Evolutionary conservation across 2,797 vertebrate genomes (phyloP).

Genomic region (Tragelaphus oryx): DNA sequence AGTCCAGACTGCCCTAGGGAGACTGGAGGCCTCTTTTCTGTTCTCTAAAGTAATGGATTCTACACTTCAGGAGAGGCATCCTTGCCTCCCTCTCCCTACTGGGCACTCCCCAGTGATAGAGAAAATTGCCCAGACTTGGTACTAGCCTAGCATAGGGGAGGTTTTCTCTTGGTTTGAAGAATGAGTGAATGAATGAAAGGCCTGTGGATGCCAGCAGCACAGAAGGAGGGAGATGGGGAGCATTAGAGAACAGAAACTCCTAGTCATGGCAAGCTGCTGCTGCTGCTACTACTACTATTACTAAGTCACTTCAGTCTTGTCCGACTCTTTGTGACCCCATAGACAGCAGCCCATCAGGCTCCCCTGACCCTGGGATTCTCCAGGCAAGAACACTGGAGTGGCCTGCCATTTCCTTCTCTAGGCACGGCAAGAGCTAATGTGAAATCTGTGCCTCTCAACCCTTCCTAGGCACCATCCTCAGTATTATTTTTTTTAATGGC

Average conservation of each 20-base stretch:
- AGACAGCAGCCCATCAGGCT: too few species aligned
- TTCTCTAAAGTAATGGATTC: background rate
- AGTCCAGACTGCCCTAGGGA: background rate
- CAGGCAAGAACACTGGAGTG: too few species aligned
- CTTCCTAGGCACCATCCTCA: background rate
- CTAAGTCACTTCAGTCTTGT: too few species aligned
- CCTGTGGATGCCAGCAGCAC: background rate
- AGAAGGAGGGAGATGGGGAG: background rate
- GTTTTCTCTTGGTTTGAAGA: background rate
- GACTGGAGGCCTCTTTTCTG: background rate
- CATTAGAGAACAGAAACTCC: background rate
- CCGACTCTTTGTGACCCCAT: too few species aligned
- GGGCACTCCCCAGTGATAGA: background rate
- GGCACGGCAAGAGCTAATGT: background rate
- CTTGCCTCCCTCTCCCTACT: background rate
- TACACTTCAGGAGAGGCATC: background rate
- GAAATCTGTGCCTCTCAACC: background rate
- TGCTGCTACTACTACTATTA: too few species aligned
- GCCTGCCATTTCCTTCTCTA: too few species aligned
- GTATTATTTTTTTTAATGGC: background rate
- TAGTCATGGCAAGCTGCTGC: background rate
- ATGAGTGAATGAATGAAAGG: background rate
- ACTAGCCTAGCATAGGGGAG: background rate
- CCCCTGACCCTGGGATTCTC: fast-evolving
- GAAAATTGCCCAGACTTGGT: too few species aligned